Base-by-base conservation (phyloP, 2,113 vertebrate species). In the Campylorhamphus procurvoides region DNA sequence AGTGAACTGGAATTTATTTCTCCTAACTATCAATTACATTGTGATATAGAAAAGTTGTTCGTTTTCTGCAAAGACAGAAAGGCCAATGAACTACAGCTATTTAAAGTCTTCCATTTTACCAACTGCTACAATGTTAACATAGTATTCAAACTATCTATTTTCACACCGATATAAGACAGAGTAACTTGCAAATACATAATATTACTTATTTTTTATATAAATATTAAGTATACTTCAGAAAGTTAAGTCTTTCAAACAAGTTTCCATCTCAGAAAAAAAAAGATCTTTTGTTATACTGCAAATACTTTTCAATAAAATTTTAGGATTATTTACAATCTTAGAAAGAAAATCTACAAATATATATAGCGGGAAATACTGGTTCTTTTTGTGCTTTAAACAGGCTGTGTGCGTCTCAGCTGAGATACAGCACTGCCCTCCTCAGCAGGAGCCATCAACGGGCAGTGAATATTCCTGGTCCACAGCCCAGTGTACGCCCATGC, bases 401-500 rank as follows among this genome's bases (percentile, higher is more conserved):
- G 40, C 27, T 35, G 10, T 8, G 22, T 20, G 35, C 31, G 28
- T 9, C 42, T n/a, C 53, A 47, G 35, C 56, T 44, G 47, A 37
- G 27, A 59, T 12, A 27, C 23, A 59, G 66, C 64, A 50, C 20
- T 47, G 23, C 17, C 20, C 19, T 52, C 33, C 28, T n/a, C 64
- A 42, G 35, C 66, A 64, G 79, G 20, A 82, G 44, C 39, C 56
- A 42, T 9, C 31, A 33, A 12, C 3, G 22, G 60, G 39, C 81
- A 69, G 52, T 11, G 20, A 27, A 15, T 7, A 4, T 28, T 67
- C 53, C 68, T 14, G 12, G 14, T 23, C 37, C n/a, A 4, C 27
- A 4, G 14, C 17, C 28, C 33, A 18, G 28, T 2, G 0, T 10
- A 29, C 64, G 28, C 49, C 46, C 47, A 14, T 1, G 0, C 10